These are phyloP conservation scores for Probaryconus sp. DNA, from an alignment of 1,140 invertebrate genomes.

Conservation along the genomic window DNA sequence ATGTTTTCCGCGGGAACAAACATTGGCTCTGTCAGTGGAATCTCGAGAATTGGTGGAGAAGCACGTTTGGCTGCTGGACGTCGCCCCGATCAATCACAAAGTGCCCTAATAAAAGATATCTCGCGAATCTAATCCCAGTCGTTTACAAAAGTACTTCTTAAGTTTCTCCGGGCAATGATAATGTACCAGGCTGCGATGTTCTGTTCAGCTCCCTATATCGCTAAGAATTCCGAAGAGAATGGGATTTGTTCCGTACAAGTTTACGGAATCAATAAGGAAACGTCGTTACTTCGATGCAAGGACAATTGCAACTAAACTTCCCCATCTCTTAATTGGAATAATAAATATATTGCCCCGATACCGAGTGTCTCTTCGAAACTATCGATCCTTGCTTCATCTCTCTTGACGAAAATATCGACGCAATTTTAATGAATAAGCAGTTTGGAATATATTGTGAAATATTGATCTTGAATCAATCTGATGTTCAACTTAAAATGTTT, in stretches of 20 bases:
- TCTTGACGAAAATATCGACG: slow-evolving; percentile 21
- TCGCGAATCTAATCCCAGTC: slow-evolving; percentile 14
- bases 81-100: slow-evolving; percentile 23
- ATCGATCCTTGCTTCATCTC: slow-evolving; percentile 25
- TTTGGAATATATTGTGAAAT: slow-evolving; percentile 13
- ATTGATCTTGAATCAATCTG: slow-evolving; percentile 23
- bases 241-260: slow-evolving; percentile 37
- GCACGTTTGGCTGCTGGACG: neutral
- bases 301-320: slow-evolving; percentile 50
- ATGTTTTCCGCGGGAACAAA: slow-evolving; percentile 6
- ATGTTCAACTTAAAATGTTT: no score
- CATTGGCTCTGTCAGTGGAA: neutral
- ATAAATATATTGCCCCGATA: slow-evolving; percentile 56
- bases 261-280: slow-evolving; percentile 47
- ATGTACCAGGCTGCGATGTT: slow-evolving; percentile 12
- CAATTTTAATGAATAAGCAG: slow-evolving; percentile 22
- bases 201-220: slow-evolving; percentile 7
- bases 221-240: slow-evolving; percentile 9
- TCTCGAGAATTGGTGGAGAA: slow-evolving; percentile 5
- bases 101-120: slow-evolving; percentile 19
- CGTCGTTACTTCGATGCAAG: slow-evolving; percentile 29
- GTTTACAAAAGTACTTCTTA: slow-evolving; percentile 24
- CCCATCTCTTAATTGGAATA: slow-evolving; percentile 55
- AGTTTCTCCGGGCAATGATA: slow-evolving; percentile 22
- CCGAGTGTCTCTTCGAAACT: slow-evolving; percentile 21